Base-by-base conservation (phyloP, 92 coral and sea anemone genomes). In the Porites divaricata region DNA sequence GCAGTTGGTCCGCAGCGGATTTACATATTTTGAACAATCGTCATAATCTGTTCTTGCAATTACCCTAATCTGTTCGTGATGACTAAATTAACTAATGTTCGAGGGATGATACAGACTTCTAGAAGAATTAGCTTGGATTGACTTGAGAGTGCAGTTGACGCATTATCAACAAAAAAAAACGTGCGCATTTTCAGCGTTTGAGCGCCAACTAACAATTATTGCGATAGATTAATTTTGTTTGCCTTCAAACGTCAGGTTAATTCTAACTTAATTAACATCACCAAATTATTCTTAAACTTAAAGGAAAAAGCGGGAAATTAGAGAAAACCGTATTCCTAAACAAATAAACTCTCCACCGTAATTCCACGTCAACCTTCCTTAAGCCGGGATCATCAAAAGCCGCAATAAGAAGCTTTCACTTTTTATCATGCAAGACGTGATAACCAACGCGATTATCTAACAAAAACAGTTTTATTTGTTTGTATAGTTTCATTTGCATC, bases 11-110 rank as follows among this genome's bases (percentile, higher is more conserved):
- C 63, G 45, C 45, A 35, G 70, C 25, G 11, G 63, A 82, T 82
- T 82, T 82, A 72, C 86, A 82, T 82, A 72, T 70, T 14, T 49
- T 23, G 12, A 23, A 22, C 79, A 82, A 82, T 82, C 86, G 21
- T 6, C 22, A 1, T 16, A 59, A 26, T 58, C 22, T 17, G 58
- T 49, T 41, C 8, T 35, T 35, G 17, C 79, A 82, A 82, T 82
- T 79, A 45, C 12, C 22, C 0, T 16, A 59, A 26, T 58, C 22
- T 17, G 58, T 49, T 41, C 8, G 48, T 49, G 41, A 59, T 72
- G 9, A 61, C 35, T 48, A 49, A 59, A 28, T 8, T 16, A 64
- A 21, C 50, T 72, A 8, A 22, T 16, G 3, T 20, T 24, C 22
- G 59, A 23, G 23, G 23, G 67, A 35, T 35, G 23, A 17, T 4